Conservation (phyloP, 2,888 invertebrate species). For the Lumbricus terrestris region DNA sequence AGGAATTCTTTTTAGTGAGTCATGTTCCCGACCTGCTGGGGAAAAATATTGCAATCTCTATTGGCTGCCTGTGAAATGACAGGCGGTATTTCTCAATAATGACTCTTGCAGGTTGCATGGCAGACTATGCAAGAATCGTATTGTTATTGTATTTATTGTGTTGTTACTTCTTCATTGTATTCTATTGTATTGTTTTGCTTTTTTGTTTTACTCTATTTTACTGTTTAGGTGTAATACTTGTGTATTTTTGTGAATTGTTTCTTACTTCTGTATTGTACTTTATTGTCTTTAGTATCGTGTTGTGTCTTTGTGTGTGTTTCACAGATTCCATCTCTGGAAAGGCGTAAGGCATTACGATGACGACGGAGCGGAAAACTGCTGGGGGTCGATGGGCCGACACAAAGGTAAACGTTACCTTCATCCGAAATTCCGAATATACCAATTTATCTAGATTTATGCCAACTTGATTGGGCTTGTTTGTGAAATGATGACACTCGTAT, state of each 20-base stretch:
- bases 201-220: too few species aligned
- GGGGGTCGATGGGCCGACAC: conserved; percentile 13
- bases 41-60: too few species aligned
- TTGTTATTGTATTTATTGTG: neutral
- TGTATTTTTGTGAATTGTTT: too few species aligned
- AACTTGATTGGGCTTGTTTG: neutral
- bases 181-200: too few species aligned
- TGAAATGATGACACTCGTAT: neutral
- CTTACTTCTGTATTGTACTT: too few species aligned
- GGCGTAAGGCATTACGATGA: neutral
- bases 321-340: neutral
- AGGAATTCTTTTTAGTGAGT: too few species aligned
- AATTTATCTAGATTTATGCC: neutral
- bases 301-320: neutral
- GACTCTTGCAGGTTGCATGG: neutral
- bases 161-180: too few species aligned
- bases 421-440: neutral
- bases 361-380: neutral
- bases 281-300: neutral
- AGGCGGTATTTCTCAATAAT: too few species aligned
- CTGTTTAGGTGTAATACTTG: too few species aligned
- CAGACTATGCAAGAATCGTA: neutral
- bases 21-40: too few species aligned
- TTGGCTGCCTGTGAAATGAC: too few species aligned
- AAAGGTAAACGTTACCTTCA: neutral